Conservation (phyloP, 2,113 vertebrate species). For the Dendrocopos noguchii region DNA sequence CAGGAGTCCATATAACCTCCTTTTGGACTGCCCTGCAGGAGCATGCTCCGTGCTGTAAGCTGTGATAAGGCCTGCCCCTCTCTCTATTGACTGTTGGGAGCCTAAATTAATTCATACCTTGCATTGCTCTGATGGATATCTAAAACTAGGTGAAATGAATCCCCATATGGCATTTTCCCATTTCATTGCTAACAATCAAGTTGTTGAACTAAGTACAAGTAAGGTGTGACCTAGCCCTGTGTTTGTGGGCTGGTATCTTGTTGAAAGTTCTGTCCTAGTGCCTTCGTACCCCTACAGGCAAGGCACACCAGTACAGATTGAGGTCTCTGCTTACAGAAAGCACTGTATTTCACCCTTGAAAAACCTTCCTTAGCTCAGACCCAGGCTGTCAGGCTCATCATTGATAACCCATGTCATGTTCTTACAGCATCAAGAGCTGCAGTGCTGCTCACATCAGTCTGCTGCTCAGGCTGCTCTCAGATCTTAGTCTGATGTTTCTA, state of each 20-base stretch:
- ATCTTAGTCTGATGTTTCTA: background rate
- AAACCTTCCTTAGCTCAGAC: background rate
- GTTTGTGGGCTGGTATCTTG: background rate
- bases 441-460: background rate
- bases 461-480: background rate
- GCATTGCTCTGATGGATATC: background rate
- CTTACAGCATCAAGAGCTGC: background rate
- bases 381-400: background rate
- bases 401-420: fast-evolving
- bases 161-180: background rate
- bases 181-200: background rate
- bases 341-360: background rate
- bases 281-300: fast-evolving
- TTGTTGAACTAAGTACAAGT: background rate
- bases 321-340: background rate
- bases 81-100: fast-evolving
- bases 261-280: background rate
- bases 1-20: background rate
- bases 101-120: background rate
- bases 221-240: background rate
- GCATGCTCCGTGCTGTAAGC: background rate
- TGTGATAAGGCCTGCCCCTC: background rate
- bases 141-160: constrained; percentile 13
- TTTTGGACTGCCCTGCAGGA: background rate
- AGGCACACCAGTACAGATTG: background rate